phyloP scores from a whole-genome alignment of 2,113 vertebrate species.

The Dendropsophus ebraccatus region DNA sequence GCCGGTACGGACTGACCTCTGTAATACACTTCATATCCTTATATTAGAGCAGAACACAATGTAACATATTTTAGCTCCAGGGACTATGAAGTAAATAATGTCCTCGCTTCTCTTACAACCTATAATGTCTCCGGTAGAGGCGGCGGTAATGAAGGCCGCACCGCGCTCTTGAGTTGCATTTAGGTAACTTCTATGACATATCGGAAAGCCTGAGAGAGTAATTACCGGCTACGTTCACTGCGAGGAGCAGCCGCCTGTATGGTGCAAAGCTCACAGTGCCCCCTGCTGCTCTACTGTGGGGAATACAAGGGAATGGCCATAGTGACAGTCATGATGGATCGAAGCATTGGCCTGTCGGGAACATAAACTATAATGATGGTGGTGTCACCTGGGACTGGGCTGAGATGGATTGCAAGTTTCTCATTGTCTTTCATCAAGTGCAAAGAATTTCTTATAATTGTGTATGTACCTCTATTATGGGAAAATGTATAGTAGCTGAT shows the following conservation, averaged over 20 bases:
- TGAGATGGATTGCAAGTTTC: not conserved
- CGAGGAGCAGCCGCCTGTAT: too few species aligned
- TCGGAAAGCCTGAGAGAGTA: too few species aligned
- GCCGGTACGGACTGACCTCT: not conserved
- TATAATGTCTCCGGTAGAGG: not conserved
- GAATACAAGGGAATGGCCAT: not conserved
- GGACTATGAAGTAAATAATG: slow-evolving; percentile 1
- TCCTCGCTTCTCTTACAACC: not conserved
- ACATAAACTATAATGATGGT: too few species aligned
- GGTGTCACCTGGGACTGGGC: not conserved
- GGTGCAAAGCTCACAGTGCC: too few species aligned
- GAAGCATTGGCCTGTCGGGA: not conserved
- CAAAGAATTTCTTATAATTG: too few species aligned
- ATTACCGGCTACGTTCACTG: too few species aligned
- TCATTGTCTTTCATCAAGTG: not conserved
- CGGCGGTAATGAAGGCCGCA: slow-evolving; percentile 10
- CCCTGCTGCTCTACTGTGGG: too few species aligned
- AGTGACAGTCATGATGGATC: too few species aligned
- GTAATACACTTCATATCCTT: not conserved
- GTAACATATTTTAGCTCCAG: not conserved
- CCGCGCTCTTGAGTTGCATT: not conserved
- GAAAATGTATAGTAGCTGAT: too few species aligned
- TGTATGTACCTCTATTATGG: too few species aligned
- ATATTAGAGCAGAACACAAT: not conserved
- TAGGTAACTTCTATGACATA: not conserved